A percentile compares a stretch with the other conserved stretches of the same genome.
phyloP scores from a whole-genome alignment of 1,140 invertebrate species.

The Ceratosolen solmsi region DNA sequence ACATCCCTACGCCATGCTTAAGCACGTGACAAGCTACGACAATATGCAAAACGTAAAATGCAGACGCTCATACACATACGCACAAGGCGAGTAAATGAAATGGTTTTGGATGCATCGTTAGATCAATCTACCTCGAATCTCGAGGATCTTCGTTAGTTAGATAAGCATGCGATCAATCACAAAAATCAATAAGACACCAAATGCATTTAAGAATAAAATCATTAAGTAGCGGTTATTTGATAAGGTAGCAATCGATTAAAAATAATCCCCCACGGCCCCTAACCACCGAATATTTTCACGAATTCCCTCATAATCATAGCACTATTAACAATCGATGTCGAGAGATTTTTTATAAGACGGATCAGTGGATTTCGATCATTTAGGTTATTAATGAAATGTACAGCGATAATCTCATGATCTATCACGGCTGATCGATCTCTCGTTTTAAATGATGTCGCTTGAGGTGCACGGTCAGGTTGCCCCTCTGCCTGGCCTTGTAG shows the following conservation, averaged over 20 bases:
- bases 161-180: no score
- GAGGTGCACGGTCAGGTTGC: slow-evolving; percentile 85
- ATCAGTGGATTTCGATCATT: background rate
- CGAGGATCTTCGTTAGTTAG: background rate
- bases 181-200: background rate
- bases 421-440: slow-evolving; percentile 46
- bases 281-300: no score
- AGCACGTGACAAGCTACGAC: no score
- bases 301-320: no score
- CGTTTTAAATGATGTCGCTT: slow-evolving; percentile 79
- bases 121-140: background rate
- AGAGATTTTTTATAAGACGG: background rate
- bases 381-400: slow-evolving; percentile 13
- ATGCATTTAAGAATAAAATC: background rate
- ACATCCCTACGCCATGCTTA: background rate
- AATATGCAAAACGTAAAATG: background rate
- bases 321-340: no score
- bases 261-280: no score
- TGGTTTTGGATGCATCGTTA: background rate
- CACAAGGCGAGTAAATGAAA: background rate
- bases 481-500: slow-evolving; percentile 85
- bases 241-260: background rate
- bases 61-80: background rate
- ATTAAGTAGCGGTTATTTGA: background rate
- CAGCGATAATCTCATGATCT: slow-evolving; percentile 12